A percentile compares a stretch with the other conserved stretches of the same genome.
Conservation (phyloP, 2,888 invertebrate species). For the Cheilosia scutellata region DNA sequence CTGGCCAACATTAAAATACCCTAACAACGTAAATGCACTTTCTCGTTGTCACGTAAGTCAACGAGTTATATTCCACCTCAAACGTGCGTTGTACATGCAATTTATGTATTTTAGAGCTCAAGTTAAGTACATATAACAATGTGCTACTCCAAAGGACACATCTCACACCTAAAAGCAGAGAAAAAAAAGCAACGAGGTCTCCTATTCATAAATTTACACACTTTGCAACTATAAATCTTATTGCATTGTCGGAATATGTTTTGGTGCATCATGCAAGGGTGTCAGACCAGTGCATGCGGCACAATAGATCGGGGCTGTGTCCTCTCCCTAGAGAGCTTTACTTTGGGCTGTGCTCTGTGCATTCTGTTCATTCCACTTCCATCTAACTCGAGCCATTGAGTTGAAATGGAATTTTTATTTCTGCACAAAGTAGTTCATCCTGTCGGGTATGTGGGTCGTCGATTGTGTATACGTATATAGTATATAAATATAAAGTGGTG, state of each 20-base stretch:
- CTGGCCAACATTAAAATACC: not conserved
- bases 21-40: not conserved
- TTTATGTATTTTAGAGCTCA: constrained; percentile 7
- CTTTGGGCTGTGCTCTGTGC: constrained; percentile 6
- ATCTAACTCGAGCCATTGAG: constrained; percentile 36
- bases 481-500: constrained; percentile 24
- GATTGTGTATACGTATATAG: not conserved
- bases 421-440: constrained; percentile 54
- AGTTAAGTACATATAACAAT: constrained; percentile 29
- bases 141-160: constrained; percentile 18
- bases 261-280: constrained; percentile 39
- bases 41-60: constrained; percentile 2
- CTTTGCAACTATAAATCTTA: constrained; percentile 30
- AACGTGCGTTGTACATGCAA: constrained; percentile 20
- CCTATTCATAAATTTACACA: not conserved
- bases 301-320: constrained; percentile 41
- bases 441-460: constrained; percentile 45
- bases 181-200: constrained; percentile 18
- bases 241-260: constrained; percentile 26
- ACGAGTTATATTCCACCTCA: constrained; percentile 17
- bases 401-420: constrained; percentile 67
- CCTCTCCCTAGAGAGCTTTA: not conserved
- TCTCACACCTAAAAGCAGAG: not conserved
- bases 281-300: constrained; percentile 31
- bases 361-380: constrained; percentile 6